Base-by-base conservation (phyloP, 2,888 invertebrate genomes). In the Neria commutata region DNA sequence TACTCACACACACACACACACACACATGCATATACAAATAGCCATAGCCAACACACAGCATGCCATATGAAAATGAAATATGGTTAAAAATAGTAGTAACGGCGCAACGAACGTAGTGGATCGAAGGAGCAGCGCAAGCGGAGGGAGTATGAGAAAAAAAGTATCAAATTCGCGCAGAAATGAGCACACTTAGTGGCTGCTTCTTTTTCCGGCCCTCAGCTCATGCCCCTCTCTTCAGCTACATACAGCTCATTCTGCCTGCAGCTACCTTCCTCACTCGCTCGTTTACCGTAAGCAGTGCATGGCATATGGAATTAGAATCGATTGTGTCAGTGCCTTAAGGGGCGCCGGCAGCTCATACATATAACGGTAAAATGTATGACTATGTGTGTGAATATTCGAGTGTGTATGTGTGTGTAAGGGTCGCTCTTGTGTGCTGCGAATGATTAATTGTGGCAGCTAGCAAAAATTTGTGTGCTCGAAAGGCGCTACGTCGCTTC, bases 381-480 rank as follows among this genome's bases (percentile, higher is more conserved):
- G 16, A 48, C 16, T 26, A 25, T 23, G 17, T 46, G 17, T 6
- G 24, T 23, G 42, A 42, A 42, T 42, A n/a, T 46, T 11, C 19
- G n/a, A 14, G 16, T 37, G n/a, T 37, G 37, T n/a, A 37, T 37
- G 42, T 52, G 29, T 25, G 16, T 23, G 26, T 14, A 21, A 33
- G 54, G 17, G 26, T 34, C 16, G 5, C 10, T 50, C 29, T 40
- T 42, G 33, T 54, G 46, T 54, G 16, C 14, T 24, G 34, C 11
- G 26, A 5, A 48, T 56, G 53, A 52, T 56, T 60, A 52, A 52
- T 53, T 60, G 42, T 55, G 49, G 40, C 21, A 40, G 46, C 21
- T 54, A 17, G 33, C 29, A 29, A 46, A 48, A 54, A 45, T 52
- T 52, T 40, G 33, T 49, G 34, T 34, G 14, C 48, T 26, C 25